These are phyloP conservation scores for Aphidius colemani DNA, from an alignment of 2,888 invertebrate species.

Conservation along the genomic window DNA sequence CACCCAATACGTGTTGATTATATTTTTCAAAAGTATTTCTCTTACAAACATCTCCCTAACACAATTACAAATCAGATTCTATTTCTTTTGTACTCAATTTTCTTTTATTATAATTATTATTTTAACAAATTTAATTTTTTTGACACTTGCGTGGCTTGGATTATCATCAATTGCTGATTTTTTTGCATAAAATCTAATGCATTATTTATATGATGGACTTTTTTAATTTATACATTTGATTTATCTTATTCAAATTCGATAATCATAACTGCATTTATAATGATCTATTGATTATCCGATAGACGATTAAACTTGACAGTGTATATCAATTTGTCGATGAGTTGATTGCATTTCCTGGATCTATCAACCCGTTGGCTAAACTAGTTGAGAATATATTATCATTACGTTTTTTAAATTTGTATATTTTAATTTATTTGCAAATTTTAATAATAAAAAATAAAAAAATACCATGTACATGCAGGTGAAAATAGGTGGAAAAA, in stretches of 20 bases:
- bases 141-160: not conserved
- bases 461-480: too few relatives aligned
- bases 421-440: too few relatives aligned
- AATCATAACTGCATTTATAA: constrained; percentile 4
- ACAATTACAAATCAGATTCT: constrained; percentile 25
- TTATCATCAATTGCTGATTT: not conserved
- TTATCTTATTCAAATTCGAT: not conserved
- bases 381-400: too few relatives aligned
- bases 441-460: too few relatives aligned
- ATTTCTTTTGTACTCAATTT: constrained; percentile 17
- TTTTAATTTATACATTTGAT: not conserved
- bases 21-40: constrained; percentile 25
- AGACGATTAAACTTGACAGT: constrained; percentile 11
- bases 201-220: not conserved
- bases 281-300: constrained; percentile 1
- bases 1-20: constrained; percentile 20
- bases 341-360: too few relatives aligned
- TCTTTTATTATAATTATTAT: constrained; percentile 11
- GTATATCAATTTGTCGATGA: constrained; percentile 3
- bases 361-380: too few relatives aligned
- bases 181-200: not conserved
- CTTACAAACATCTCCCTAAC: not conserved
- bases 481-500: too few relatives aligned
- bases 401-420: not conserved
- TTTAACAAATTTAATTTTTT: not conserved